A percentile compares a stretch with the other conserved stretches of the same genome.
Evolutionary conservation across 2,888 invertebrate species (phyloP).

Genomic region (Meghimatium bilineatum): DNA sequence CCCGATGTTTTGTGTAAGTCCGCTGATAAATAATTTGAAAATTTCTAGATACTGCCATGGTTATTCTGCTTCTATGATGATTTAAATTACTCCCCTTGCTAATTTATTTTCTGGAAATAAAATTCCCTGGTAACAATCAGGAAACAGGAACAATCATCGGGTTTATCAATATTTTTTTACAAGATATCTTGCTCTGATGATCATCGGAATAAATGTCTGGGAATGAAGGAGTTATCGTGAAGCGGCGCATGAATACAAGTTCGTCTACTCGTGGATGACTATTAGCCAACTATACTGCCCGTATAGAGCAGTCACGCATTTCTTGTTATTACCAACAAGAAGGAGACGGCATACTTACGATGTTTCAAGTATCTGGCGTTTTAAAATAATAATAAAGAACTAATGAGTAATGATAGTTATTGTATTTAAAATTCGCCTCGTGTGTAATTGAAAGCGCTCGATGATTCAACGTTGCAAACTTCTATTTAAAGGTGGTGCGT

Average conservation of each 20-base stretch:
- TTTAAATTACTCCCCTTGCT: neutral
- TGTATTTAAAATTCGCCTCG: neutral
- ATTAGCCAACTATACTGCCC: slow-evolving; percentile 28
- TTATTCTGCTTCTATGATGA: neutral
- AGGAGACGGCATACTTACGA: neutral
- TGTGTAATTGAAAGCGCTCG: slow-evolving; percentile 1
- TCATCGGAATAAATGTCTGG: slow-evolving; percentile 8
- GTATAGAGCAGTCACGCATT: slow-evolving; percentile 16
- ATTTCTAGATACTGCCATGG: slow-evolving; percentile 4
- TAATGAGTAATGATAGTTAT: slow-evolving; percentile 25
- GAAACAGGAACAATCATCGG: slow-evolving; percentile 21
- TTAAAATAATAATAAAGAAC: slow-evolving; percentile 14
- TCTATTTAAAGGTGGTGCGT: neutral
- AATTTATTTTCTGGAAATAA: neutral
- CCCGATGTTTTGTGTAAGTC: slow-evolving; percentile 17
- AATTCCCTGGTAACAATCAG: neutral
- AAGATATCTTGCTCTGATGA: slow-evolving; percentile 9
- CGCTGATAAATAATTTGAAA: slow-evolving; percentile 3
- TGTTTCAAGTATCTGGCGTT: slow-evolving; percentile 7
- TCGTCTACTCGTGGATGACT: neutral
- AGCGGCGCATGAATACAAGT: neutral
- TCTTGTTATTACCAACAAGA: slow-evolving; percentile 20
- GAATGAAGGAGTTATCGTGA: neutral
- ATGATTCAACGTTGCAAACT: neutral
- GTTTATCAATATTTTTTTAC: slow-evolving; percentile 27